These are phyloP conservation scores for Polypterus bichir DNA, from an alignment of 2,113 vertebrate species.

Conservation along the genomic window DNA sequence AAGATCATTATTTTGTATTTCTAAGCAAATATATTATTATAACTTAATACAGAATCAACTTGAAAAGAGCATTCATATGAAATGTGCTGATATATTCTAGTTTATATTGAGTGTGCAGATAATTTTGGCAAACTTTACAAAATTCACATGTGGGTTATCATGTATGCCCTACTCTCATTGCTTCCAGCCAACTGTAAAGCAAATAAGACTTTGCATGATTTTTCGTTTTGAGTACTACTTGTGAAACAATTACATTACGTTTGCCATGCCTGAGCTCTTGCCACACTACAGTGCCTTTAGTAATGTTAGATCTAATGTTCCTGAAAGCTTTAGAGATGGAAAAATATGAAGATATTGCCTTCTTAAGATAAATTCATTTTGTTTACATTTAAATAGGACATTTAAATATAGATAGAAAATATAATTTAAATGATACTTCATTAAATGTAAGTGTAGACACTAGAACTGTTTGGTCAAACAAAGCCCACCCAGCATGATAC, in stretches of 20 bases:
- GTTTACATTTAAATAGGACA: neutral
- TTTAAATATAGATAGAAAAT: neutral
- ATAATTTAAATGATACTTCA: neutral
- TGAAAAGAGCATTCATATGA: too few species aligned
- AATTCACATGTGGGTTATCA: too few species aligned
- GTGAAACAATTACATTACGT: neutral
- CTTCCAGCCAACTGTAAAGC: neutral
- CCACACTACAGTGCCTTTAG: neutral
- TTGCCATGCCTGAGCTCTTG: neutral
- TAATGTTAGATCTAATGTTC: neutral
- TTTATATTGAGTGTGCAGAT: too few species aligned
- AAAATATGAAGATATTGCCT: neutral
- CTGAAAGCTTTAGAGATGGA: neutral
- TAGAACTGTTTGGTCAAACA: neutral
- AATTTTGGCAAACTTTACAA: too few species aligned
- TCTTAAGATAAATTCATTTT: neutral
- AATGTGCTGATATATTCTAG: too few species aligned
- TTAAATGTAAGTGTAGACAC: neutral
- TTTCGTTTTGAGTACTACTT: neutral
- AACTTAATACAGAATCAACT: too few species aligned
- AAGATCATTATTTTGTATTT: too few species aligned
- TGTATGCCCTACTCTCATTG: neutral
- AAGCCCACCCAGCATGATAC: neutral
- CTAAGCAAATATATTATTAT: too few species aligned
- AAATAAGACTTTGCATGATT: neutral